Evolutionary conservation across 2,797 vertebrate species (phyloP), one percentile per base, ranked within the genome.

Genomic region (Lutjanus argentimaculatus): DNA sequence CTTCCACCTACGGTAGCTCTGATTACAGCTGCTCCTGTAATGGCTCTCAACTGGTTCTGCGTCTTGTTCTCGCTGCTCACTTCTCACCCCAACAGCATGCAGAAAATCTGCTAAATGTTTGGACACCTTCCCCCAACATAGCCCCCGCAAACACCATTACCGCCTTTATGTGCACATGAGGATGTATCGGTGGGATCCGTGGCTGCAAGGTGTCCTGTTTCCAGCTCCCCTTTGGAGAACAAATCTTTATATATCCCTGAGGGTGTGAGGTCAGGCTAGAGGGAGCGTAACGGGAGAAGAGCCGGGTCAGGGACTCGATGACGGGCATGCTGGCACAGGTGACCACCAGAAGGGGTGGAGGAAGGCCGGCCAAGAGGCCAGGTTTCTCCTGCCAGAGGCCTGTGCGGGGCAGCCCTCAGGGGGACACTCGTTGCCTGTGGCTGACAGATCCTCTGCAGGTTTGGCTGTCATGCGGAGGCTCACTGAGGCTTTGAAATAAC

Each of bases 191-290:
- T 67, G 55, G 69, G 74, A 74, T 84, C 70, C 53, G 75, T 85
- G 82, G 90, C 72, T 67, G 67, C 69, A 53, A 53, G 59, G 93
- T 90, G 90, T 92, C 89, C 66, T 53, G 66, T 95, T 95, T 94
- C 92, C 68, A 82, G 72, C 80, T 70, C 76, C 73, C 88, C 87
- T 89, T 90, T 85, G 81, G 85, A 94, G 92, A 93, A 87, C 91
- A 91, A 89, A 93, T 93, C 92, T 94, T 94, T 90, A 94, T 93
- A 95, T 95, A 94, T 94, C 93, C 88, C 91, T 77, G 61, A 86
- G 91, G 92, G 92, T 90, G 80, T 87, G 88, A 83, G 92, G 90
- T 93, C 91, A 92, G 85, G 80, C 69, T 84, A 59, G 22, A 85
- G 75, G 73, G 88, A 84, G 7, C 67, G 93, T 93, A 96, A 96